Percentiles rank a stretch among this genome's conserved stretches.
Conservation (phyloP, 1,140 invertebrate species). For the Carcinoscorpius rotundicauda region DNA sequence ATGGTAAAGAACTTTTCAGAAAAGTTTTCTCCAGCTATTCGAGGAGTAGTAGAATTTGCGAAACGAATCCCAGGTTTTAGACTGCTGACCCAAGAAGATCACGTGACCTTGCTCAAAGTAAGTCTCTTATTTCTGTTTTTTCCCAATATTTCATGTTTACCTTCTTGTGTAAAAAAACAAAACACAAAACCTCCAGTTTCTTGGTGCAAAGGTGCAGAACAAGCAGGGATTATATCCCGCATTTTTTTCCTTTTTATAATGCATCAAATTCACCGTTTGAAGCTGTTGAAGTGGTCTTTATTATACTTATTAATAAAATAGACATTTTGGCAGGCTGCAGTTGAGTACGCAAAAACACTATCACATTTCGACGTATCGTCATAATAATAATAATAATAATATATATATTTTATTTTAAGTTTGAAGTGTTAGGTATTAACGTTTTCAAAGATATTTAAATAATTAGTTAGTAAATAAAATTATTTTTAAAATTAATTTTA, state of each 20-base stretch:
- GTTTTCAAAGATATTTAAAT: too few species aligned
- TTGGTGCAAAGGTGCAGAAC: not conserved
- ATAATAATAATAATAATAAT: too few species aligned
- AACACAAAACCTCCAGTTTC: not conserved
- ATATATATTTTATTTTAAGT: too few species aligned
- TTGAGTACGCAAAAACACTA: too few species aligned
- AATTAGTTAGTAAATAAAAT: too few species aligned
- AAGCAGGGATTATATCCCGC: not conserved
- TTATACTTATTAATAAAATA: conserved; percentile 11
- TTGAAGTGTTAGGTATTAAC: too few species aligned
- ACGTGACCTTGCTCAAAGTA: conserved; percentile 90
- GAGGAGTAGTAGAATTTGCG: conserved; percentile 94
- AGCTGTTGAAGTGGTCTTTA: not conserved
- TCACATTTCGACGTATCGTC: too few species aligned
- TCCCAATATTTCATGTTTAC: conserved; percentile 2
- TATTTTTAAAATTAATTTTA: too few species aligned
- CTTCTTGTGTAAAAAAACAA: not conserved
- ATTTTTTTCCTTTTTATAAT: not conserved
- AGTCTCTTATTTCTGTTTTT: not conserved
- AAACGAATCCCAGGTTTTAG: conserved; percentile 94
- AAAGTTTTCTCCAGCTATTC: conserved; percentile 86
- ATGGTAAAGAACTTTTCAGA: conserved; percentile 76
- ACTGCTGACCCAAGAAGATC: conserved; percentile 86
- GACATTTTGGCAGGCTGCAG: too few species aligned
- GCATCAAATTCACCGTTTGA: not conserved